Evolutionary conservation across 2,113 vertebrate genomes (phyloP).

Genomic region (Brachyhypopomus gauderio): DNA sequence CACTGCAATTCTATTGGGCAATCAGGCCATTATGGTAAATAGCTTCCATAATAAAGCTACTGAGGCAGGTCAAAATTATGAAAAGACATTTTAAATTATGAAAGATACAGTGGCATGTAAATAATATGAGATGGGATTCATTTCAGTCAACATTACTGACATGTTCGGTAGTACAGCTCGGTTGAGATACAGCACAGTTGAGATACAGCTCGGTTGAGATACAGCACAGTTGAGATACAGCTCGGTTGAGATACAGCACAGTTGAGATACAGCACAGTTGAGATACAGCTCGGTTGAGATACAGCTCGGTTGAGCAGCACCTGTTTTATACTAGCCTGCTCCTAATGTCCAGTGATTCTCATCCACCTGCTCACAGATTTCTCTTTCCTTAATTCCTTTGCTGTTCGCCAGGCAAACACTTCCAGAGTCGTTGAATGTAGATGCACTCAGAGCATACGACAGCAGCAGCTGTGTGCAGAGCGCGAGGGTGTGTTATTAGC

Average conservation of each 20-base stretch:
- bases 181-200: background rate
- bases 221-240: background rate
- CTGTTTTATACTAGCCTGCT: background rate
- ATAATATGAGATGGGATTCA: background rate
- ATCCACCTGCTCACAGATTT: background rate
- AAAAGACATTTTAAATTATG: too few relatives aligned
- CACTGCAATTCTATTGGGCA: background rate
- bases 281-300: too few relatives aligned
- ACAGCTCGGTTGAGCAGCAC: background rate
- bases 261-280: background rate
- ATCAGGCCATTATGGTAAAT: slow-evolving; percentile 16
- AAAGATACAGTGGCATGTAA: background rate
- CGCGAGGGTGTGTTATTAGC: background rate
- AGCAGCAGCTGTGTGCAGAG: background rate
- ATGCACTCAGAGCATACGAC: background rate
- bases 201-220: too few relatives aligned
- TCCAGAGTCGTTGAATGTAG: background rate
- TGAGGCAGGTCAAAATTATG: background rate
- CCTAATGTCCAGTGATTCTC: background rate
- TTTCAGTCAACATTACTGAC: background rate
- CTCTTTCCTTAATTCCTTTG: background rate
- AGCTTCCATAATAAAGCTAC: slow-evolving; percentile 25
- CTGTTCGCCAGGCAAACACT: slow-evolving; percentile 12
- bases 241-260: background rate
- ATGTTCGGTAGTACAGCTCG: slow-evolving; percentile 14